Conservation (phyloP, 2,888 invertebrate species). For the Eristalis intricaria region DNA sequence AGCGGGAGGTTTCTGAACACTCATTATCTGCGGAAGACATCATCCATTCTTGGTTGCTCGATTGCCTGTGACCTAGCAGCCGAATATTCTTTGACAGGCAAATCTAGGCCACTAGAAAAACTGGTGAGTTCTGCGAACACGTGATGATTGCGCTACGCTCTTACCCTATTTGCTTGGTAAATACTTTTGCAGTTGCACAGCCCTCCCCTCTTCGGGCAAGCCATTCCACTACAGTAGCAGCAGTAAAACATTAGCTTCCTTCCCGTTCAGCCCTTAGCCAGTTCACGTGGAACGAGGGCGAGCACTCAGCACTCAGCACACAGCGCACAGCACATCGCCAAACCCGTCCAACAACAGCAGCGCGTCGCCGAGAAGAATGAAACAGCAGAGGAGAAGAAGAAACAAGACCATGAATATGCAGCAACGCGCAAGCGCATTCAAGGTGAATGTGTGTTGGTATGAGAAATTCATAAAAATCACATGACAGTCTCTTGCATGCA, state of each 20-base stretch:
- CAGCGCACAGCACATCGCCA: conserved; percentile 12
- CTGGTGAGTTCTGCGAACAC: conserved; percentile 62
- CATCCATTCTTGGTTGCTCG: background rate
- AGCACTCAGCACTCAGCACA: background rate
- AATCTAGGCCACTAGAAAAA: conserved; percentile 60
- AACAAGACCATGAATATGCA: conserved; percentile 46
- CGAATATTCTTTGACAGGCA: background rate
- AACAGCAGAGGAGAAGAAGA: background rate
- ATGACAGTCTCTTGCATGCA: conserved; percentile 39
- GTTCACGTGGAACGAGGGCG: background rate
- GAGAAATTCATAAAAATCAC: conserved; percentile 63
- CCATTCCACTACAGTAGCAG: conserved; percentile 11
- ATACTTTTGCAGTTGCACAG: conserved; percentile 17
- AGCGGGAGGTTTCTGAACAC: background rate
- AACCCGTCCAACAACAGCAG: conserved; percentile 8
- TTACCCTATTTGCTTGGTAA: conserved; percentile 14
- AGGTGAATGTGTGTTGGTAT: conserved; percentile 28
- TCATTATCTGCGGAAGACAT: background rate
- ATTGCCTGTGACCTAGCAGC: background rate
- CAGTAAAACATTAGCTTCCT: background rate
- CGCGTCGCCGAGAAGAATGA: conserved; percentile 1
- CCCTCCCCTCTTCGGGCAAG: background rate
- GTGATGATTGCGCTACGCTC: conserved; percentile 36
- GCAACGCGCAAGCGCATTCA: conserved; percentile 65
- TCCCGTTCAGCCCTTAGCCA: background rate